phyloP scores from a whole-genome alignment of 2,797 vertebrate genomes.

The Tadarida brasiliensis region DNA sequence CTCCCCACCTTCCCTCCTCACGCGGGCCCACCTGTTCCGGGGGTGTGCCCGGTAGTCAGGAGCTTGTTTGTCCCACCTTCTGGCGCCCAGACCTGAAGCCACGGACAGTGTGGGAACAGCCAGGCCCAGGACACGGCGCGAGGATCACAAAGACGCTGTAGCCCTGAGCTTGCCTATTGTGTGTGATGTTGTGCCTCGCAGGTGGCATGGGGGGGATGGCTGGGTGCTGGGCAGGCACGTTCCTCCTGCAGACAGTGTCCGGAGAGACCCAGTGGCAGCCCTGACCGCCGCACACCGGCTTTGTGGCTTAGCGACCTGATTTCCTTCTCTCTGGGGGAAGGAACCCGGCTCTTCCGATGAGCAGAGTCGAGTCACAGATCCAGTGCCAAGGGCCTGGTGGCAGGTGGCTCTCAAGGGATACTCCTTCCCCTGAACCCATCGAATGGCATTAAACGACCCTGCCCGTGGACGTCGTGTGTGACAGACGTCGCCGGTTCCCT shows the following conservation, averaged over 20 bases:
- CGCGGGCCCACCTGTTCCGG: constrained; percentile 41
- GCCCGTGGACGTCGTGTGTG: background rate
- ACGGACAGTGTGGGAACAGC: background rate
- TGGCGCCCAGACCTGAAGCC: background rate
- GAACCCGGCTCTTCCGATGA: background rate
- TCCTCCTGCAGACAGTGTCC: no score
- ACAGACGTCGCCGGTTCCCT: background rate
- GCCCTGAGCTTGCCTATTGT: rapidly evolving
- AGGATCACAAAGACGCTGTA: background rate
- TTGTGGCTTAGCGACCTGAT: background rate
- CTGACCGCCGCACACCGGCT: background rate
- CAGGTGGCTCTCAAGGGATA: background rate
- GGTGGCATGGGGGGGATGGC: rapidly evolving
- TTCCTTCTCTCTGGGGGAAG: background rate
- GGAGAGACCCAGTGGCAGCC: background rate
- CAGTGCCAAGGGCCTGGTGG: background rate
- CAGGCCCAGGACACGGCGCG: background rate
- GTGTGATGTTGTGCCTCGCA: rapidly evolving
- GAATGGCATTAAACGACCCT: no score
- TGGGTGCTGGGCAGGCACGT: rapidly evolving
- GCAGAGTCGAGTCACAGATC: background rate
- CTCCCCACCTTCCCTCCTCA: background rate
- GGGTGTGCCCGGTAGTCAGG: background rate
- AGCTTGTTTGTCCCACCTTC: constrained; percentile 4
- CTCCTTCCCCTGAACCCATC: background rate